Base-by-base conservation (phyloP, 2,797 vertebrate genomes). In the Microtus obscurus region DNA sequence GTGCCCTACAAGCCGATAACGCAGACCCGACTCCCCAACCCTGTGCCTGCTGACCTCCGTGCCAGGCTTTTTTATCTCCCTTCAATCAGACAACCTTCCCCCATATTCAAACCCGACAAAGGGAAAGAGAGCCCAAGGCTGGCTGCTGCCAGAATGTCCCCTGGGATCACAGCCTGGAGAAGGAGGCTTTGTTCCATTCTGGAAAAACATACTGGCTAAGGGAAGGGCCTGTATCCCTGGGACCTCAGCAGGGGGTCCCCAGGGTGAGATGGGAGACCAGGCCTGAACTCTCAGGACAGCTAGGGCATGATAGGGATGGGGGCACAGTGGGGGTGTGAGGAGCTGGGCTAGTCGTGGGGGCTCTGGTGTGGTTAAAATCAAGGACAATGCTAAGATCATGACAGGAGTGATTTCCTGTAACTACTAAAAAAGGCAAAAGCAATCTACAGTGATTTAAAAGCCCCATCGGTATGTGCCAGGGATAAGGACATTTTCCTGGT, bases 111-210 rank as follows among this genome's bases (percentile, higher is more conserved):
- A 67, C 29, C 87, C 90, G 6, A 12, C 29, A 23, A 34, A 77
- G 78, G 48, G 34, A 27, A 61, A 16, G 31, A 40, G 21, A 88
- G 14, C 90, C 90, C 14, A 43, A 86, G n/a, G 74, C 97, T 91
- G 86, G n/a, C 53, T 76, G 95, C 96, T 98, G 97, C 97, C 74
- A 94, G 86, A 93, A 97, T 97, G 96, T 96, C 97, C 96, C 96
- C 11, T 7, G 97, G 97, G 97, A 98, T 79, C 91, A 34, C 94
- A 90, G 91, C 78, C 48, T 1, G 21, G 93, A 96, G 87, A 97
- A 98, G 96, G 87, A 98, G 95, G 96, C 98, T 37, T 96, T 98
- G 97, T 98, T 98, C 98, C 97, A 93, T 90, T 85, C 78, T 0
- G 1, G 61, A 94, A 95, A 96, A 95, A 94, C 95, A 97, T 73